A percentile compares a stretch with the other conserved stretches of the same genome.
These are phyloP conservation scores for Teleopsis dalmanni DNA, from an alignment of 1,140 invertebrate genomes.

Conservation along the genomic window DNA sequence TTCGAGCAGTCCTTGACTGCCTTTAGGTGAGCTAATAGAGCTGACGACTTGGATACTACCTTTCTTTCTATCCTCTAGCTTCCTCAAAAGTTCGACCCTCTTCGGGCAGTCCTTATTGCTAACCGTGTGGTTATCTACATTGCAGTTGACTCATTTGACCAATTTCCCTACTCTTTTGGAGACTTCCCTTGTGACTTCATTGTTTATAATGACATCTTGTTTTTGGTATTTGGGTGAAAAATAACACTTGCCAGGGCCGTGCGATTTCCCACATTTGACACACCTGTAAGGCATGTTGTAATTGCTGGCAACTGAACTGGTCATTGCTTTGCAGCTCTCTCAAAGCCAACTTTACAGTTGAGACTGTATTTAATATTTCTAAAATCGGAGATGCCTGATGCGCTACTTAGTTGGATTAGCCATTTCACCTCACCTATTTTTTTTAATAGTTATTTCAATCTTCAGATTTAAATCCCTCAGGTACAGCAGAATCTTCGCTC, in stretches of 20 bases:
- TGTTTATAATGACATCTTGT: not conserved
- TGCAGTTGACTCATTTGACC: not conserved
- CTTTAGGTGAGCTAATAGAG: too few relatives aligned
- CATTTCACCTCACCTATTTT: not conserved
- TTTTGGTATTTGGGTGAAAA: not conserved
- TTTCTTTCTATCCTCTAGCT: too few relatives aligned
- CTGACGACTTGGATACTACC: too few relatives aligned
- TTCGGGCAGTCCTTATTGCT: not conserved
- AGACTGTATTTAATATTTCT: not conserved
- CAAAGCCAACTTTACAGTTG: not conserved
- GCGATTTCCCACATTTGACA: not conserved
- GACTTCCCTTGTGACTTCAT: not conserved
- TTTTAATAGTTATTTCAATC: not conserved
- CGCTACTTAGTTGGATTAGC: not conserved
- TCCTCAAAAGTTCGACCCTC: too few relatives aligned
- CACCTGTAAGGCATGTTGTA: conserved; percentile 6
- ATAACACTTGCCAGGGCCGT: not conserved
- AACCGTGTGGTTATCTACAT: not conserved
- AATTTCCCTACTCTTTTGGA: not conserved
- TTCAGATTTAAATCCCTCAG: not conserved
- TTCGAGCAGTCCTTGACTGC: too few relatives aligned
- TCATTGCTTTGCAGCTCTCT: not conserved
- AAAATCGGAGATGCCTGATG: not conserved
- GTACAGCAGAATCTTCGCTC: not conserved
- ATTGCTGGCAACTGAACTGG: not conserved